Percentiles rank a stretch among this genome's conserved stretches.
These are phyloP conservation scores for Pachycephala philippinensis DNA, from an alignment of 2,113 vertebrate genomes.

Conservation along the genomic window DNA sequence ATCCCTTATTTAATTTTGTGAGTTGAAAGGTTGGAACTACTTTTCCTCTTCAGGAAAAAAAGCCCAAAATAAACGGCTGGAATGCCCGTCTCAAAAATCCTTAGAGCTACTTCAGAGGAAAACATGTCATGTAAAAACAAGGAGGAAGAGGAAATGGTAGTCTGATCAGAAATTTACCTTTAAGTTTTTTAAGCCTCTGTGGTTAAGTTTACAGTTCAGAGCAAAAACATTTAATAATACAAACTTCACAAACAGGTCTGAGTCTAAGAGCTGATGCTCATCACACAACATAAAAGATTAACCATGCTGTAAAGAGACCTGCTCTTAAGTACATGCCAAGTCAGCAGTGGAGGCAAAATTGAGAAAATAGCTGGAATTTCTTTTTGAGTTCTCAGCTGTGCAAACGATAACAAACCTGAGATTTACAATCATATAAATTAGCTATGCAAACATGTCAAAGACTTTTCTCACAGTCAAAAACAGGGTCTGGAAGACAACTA, in stretches of 20 bases:
- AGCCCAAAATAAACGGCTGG: neutral
- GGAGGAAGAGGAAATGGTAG: neutral
- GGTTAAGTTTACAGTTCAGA: neutral
- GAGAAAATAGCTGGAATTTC: neutral
- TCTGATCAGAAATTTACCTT: neutral
- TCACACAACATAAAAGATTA: neutral
- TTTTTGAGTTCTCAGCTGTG: neutral
- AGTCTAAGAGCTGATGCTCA: neutral
- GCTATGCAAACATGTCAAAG: neutral
- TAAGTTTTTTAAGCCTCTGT: neutral
- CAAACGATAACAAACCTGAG: neutral
- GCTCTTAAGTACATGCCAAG: neutral
- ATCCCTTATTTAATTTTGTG: neutral
- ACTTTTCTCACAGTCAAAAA: neutral
- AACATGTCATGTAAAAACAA: neutral
- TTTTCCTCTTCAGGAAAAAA: neutral
- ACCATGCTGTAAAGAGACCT: neutral
- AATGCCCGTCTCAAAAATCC: neutral
- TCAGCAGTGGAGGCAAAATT: neutral
- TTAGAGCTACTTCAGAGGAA: neutral
- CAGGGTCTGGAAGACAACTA: neutral
- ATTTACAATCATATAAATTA: neutral
- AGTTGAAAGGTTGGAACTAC: neutral
- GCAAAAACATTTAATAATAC: neutral
- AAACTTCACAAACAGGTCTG: neutral